A percentile compares a stretch with the other conserved stretches of the same genome.
These are phyloP conservation scores for Lepisosteus oculatus DNA, from an alignment of 2,113 vertebrate species.

Conservation along the genomic window DNA sequence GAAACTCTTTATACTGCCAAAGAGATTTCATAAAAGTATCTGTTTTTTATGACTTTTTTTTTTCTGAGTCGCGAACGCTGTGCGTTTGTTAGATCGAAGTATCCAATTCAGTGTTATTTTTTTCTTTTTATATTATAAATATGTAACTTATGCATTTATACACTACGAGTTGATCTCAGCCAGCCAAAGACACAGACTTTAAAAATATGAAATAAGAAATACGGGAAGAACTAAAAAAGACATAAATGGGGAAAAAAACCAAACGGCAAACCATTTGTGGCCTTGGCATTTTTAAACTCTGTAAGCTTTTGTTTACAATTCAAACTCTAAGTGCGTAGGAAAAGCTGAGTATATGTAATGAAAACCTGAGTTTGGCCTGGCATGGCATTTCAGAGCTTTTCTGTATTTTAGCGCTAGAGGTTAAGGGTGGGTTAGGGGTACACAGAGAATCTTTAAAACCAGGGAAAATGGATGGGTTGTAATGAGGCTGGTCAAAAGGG, in stretches of 20 bases:
- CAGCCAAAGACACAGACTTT: constrained; percentile 73
- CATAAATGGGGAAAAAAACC: constrained; percentile 35
- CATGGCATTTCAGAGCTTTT: constrained; percentile 63
- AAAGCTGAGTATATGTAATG: constrained; percentile 80
- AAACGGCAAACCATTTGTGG: constrained; percentile 57
- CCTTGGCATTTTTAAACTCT: constrained; percentile 83
- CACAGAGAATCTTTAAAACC: background rate
- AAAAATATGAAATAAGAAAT: constrained; percentile 30
- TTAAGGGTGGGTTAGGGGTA: constrained; percentile 2
- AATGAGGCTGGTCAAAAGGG: constrained; percentile 37
- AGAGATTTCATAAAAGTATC: constrained; percentile 51
- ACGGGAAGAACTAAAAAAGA: constrained; percentile 55
- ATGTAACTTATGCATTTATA: constrained; percentile 97
- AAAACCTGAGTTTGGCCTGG: constrained; percentile 78
- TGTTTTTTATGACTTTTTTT: constrained; percentile 54
- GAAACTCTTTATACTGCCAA: constrained; percentile 45
- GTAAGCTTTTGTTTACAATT: constrained; percentile 86
- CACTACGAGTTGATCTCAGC: constrained; percentile 95
- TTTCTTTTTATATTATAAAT: constrained; percentile 87
- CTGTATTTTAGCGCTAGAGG: constrained; percentile 43
- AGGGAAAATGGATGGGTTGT: constrained; percentile 2
- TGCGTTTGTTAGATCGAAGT: constrained; percentile 89
- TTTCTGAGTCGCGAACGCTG: constrained; percentile 84
- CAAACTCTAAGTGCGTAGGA: constrained; percentile 77
- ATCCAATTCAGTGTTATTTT: constrained; percentile 77